phyloP scores from a whole-genome alignment of 2,797 vertebrate genomes.

The Graptemys geographica region DNA sequence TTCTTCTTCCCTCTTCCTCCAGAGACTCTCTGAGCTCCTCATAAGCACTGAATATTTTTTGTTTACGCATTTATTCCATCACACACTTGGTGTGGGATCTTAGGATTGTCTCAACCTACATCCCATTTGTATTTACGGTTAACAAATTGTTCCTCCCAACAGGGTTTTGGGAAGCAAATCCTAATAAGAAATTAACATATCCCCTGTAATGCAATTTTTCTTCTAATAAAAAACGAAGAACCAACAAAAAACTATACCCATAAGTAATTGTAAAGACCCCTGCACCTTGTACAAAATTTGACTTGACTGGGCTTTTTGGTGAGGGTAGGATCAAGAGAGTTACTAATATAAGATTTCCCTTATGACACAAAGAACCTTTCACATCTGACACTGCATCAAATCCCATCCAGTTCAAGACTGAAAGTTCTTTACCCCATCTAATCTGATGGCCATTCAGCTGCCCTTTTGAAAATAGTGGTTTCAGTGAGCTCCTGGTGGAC shows the following conservation, averaged over 20 bases:
- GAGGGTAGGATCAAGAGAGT: background rate
- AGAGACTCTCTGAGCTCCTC: background rate
- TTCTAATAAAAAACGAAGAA: background rate
- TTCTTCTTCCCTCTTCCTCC: background rate
- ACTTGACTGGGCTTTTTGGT: background rate
- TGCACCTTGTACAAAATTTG: too few relatives aligned
- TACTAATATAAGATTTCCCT: fast-evolving
- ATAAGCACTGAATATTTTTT: background rate
- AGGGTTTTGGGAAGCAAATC: background rate
- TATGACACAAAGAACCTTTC: background rate
- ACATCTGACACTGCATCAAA: background rate
- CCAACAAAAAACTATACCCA: background rate
- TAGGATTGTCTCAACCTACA: background rate
- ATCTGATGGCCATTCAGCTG: background rate
- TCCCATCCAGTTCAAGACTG: background rate
- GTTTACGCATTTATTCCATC: background rate
- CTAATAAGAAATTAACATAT: background rate
- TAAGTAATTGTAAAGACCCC: too few relatives aligned
- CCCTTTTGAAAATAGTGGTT: background rate
- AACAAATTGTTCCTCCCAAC: background rate
- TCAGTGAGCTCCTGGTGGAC: background rate
- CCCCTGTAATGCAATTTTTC: background rate
- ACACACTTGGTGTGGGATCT: background rate
- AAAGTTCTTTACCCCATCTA: fast-evolving
- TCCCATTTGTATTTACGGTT: background rate